Evolutionary conservation across 2,113 vertebrate genomes (phyloP).

Genomic region (Stegostoma tigrinum): DNA sequence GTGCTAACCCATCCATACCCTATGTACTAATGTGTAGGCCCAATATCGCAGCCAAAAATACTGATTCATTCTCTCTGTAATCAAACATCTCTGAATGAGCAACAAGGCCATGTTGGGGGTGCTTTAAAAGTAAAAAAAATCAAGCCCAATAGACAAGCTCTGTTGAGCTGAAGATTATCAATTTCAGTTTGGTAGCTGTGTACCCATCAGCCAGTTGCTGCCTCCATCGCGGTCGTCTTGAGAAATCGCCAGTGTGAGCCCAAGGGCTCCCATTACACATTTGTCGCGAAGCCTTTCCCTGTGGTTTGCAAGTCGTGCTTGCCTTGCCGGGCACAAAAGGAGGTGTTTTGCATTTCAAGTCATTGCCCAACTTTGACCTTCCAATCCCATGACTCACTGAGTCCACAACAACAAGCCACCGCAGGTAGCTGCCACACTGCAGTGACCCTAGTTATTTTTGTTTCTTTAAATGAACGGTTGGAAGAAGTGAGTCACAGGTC

Average conservation of each 20-base stretch:
- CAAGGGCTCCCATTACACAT: neutral
- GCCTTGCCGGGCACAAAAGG: neutral
- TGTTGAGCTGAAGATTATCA: neutral
- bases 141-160: neutral
- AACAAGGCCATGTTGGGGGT: neutral
- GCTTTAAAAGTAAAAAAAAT: neutral
- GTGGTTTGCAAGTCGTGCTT: neutral
- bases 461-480: neutral
- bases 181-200: neutral
- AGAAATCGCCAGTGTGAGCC: neutral
- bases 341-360: neutral
- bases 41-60: neutral
- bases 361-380: conserved; percentile 6
- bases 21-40: neutral
- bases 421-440: neutral
- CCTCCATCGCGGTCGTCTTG: neutral
- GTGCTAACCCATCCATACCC: neutral
- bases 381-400: neutral
- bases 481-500: neutral
- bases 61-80: neutral
- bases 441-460: neutral
- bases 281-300: neutral
- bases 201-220: neutral
- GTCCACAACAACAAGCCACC: neutral
- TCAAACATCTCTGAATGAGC: neutral